These are phyloP conservation scores for Reticulitermes speratus DNA, from an alignment of 1,140 invertebrate species.

Conservation along the genomic window DNA sequence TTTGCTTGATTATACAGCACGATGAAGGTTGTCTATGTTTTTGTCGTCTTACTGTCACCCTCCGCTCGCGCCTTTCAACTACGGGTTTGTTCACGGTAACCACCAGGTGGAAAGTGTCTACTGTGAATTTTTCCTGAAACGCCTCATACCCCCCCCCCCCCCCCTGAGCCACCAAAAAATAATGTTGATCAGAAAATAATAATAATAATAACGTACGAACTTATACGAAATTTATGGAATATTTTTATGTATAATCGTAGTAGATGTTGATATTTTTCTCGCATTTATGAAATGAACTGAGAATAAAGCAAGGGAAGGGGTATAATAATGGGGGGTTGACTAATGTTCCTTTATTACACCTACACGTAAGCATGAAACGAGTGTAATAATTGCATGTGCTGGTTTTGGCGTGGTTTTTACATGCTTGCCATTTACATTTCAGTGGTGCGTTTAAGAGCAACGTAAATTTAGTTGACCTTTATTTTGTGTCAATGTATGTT, in stretches of 20 bases:
- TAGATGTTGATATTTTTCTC: neutral
- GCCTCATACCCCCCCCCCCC: neutral
- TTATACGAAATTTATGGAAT: neutral
- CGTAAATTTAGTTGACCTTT: neutral
- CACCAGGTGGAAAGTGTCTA: neutral
- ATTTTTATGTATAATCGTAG: neutral
- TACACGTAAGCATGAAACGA: neutral
- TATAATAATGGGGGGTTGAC: neutral
- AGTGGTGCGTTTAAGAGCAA: too few species aligned
- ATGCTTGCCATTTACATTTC: too few species aligned
- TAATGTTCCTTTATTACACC: neutral
- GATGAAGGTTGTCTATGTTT: neutral
- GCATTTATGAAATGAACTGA: neutral
- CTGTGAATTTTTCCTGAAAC: conserved; percentile 12
- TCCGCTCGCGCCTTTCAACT: neutral
- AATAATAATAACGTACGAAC: neutral
- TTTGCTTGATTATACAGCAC: conserved; percentile 19
- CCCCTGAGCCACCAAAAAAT: neutral
- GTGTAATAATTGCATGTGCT: neutral
- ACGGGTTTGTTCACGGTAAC: neutral
- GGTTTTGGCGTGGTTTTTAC: too few species aligned
- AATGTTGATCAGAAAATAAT: conserved; percentile 1
- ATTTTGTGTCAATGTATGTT: neutral
- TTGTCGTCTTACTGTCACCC: neutral
- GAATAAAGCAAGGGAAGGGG: neutral